Percentiles rank a stretch among this genome's conserved stretches.
phyloP scores from a whole-genome alignment of 2,113 vertebrate genomes.

The Atractosteus spatula region DNA sequence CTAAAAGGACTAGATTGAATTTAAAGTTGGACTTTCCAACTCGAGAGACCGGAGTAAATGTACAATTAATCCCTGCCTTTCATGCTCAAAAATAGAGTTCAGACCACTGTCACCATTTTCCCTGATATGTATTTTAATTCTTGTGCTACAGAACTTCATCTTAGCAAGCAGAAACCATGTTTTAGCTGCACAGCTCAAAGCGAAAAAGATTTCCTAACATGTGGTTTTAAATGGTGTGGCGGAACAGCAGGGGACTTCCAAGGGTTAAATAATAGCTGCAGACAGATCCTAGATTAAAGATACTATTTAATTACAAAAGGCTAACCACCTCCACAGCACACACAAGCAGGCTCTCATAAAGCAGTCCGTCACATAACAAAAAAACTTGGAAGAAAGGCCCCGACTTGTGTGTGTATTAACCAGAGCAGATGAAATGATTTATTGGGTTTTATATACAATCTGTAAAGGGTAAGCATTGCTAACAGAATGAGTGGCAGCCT shows the following conservation, averaged over 20 bases:
- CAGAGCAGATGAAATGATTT: slow-evolving; percentile 78
- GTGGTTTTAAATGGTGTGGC: slow-evolving; percentile 59
- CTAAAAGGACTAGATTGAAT: too few species aligned
- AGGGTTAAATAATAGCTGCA: slow-evolving; percentile 46
- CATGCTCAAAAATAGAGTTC: too few species aligned
- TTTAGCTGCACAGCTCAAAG: slow-evolving; percentile 58
- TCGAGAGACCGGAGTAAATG: too few species aligned
- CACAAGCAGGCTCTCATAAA: slow-evolving; percentile 35
- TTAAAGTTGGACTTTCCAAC: too few species aligned
- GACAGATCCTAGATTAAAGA: slow-evolving; percentile 54
- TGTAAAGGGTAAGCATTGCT: slow-evolving; percentile 74
- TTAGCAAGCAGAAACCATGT: slow-evolving; percentile 30
- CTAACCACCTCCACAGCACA: slow-evolving; percentile 31
- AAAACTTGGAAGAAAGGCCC: slow-evolving; percentile 50
- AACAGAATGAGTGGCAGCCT: slow-evolving; percentile 78
- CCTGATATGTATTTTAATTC: too few species aligned
- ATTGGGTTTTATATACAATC: slow-evolving; percentile 73
- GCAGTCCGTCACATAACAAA: slow-evolving; percentile 38
- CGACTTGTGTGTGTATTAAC: slow-evolving; percentile 55
- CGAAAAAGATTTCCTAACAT: slow-evolving; percentile 48
- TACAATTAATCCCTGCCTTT: too few species aligned
- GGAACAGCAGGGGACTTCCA: slow-evolving; percentile 48
- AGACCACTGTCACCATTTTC: too few species aligned
- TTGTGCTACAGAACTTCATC: slow-evolving; percentile 17
- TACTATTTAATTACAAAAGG: slow-evolving; percentile 44